Conservation (phyloP, 2,888 invertebrate genomes). For the Drosophila tripunctata region DNA sequence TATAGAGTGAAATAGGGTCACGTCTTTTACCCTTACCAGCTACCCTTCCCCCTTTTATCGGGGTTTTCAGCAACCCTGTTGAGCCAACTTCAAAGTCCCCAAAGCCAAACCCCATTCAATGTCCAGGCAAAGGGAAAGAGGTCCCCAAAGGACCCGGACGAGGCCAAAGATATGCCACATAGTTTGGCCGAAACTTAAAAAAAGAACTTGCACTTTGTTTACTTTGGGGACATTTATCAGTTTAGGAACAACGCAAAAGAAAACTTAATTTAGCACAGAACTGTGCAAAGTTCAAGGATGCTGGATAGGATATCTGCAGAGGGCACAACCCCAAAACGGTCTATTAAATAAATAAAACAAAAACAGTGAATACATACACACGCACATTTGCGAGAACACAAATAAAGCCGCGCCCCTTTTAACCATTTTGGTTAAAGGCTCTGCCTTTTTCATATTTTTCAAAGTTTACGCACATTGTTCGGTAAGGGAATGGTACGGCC, state of each 20-base stretch:
- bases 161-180: constrained; percentile 71
- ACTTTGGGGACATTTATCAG: constrained; percentile 80
- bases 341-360: constrained; percentile 75
- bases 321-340: constrained; percentile 61
- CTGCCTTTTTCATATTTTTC: constrained; percentile 62
- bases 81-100: constrained; percentile 61
- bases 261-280: constrained; percentile 76
- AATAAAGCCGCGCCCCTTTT: constrained; percentile 33
- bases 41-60: constrained; percentile 17
- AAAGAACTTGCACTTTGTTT: constrained; percentile 78
- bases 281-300: constrained; percentile 75
- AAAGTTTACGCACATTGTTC: constrained; percentile 67
- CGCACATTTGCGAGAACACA: constrained; percentile 22
- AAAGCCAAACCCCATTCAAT: constrained; percentile 43
- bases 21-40: background rate
- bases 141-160: constrained; percentile 34
- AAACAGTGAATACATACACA: constrained; percentile 1
- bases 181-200: constrained; percentile 73
- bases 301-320: constrained; percentile 55
- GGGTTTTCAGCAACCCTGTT: constrained; percentile 42
- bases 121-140: background rate
- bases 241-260: constrained; percentile 36
- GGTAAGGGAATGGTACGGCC: constrained; percentile 55
- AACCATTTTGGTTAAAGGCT: constrained; percentile 32
- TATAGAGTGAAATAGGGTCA: background rate